These are phyloP conservation scores for Drosophila buzzatii DNA, from an alignment of 2,888 invertebrate species.

Conservation along the genomic window DNA sequence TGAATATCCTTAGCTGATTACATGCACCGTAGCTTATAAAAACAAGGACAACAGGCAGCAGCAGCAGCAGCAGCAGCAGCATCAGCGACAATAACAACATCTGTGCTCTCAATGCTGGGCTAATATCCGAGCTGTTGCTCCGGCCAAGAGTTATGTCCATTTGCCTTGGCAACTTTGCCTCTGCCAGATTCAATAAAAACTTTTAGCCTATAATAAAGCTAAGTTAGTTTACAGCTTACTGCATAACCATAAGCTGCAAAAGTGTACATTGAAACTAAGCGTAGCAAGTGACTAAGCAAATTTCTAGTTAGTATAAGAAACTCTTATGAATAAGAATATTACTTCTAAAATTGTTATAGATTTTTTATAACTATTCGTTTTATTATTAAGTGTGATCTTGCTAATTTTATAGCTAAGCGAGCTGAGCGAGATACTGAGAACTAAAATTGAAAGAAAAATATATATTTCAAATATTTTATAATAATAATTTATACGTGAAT, in stretches of 20 bases:
- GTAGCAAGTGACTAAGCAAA: not conserved
- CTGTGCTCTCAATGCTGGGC: constrained; percentile 61
- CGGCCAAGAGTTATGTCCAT: not conserved
- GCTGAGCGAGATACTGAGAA: too few species aligned
- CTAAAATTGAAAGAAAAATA: too few species aligned
- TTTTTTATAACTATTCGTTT: not conserved
- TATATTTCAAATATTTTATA: too few species aligned
- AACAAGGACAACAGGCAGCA: constrained; percentile 55
- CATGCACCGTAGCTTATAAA: constrained; percentile 73
- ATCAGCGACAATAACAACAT: constrained; percentile 63
- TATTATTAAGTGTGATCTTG: not conserved
- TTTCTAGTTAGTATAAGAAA: not conserved
- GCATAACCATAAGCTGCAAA: constrained; percentile 19
- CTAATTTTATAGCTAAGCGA: too few species aligned
- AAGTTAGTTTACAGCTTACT: constrained; percentile 16
- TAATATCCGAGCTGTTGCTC: constrained; percentile 43
- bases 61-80: constrained; percentile 19
- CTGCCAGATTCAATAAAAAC: constrained; percentile 30
- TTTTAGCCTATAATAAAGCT: constrained; percentile 16
- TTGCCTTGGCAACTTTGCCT: not conserved
- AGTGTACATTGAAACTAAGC: constrained; percentile 5
- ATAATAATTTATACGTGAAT: too few species aligned
- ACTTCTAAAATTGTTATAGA: too few species aligned
- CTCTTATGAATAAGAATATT: not conserved
- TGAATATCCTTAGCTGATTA: constrained; percentile 78